phyloP scores from a whole-genome alignment of 1,140 invertebrate genomes.

The Trichonephila clavata region DNA sequence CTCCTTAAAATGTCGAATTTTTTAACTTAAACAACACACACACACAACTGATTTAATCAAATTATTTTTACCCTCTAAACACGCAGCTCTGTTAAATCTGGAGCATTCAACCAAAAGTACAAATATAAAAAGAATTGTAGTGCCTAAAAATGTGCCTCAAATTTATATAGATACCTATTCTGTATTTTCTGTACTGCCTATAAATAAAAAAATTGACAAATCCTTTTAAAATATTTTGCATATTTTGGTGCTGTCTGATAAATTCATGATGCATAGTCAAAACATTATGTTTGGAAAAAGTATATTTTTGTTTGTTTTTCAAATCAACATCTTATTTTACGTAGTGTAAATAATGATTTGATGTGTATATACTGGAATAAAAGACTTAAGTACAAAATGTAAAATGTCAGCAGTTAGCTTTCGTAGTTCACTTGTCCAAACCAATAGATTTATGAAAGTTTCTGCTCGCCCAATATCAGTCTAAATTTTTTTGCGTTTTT shows the following conservation, averaged over 20 bases:
- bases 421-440: not conserved
- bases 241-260: not conserved
- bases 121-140: not conserved
- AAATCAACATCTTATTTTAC: not conserved
- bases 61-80: not conserved
- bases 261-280: not conserved
- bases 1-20: too few species aligned
- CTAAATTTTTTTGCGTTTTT: not conserved
- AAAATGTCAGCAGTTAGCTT: not conserved
- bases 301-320: not conserved
- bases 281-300: not conserved
- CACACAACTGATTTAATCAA: not conserved
- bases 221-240: not conserved
- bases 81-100: not conserved
- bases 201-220: too few species aligned
- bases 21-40: too few species aligned
- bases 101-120: not conserved
- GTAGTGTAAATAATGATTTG: not conserved
- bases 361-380: not conserved
- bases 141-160: slow-evolving; percentile 32
- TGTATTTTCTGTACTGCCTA: not conserved
- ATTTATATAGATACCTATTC: not conserved
- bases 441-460: not conserved
- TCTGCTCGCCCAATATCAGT: not conserved
- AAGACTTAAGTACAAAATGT: not conserved